Base-by-base conservation (phyloP, 2,113 vertebrate genomes). In the Kryptolebias marmoratus region DNA sequence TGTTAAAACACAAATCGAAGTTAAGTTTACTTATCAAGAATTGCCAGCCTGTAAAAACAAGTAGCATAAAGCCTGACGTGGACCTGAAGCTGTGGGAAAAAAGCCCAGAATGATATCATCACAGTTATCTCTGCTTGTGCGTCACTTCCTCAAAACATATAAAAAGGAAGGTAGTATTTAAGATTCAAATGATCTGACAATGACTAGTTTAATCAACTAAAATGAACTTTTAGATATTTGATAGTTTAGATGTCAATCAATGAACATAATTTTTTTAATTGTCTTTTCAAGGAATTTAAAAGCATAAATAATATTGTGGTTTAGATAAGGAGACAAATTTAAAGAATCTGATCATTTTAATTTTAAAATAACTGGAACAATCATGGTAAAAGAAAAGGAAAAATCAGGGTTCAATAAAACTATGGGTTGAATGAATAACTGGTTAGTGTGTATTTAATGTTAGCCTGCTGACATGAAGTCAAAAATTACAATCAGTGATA, bases 111-210 rank as follows among this genome's bases (percentile, higher is more conserved):
- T 50, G 31, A 54, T 32, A 27, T 22, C 32, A 64, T 64, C 28
- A 59, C 18, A 14, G 28, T 31, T 65, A 47, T 30, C 18, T 36
- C 12, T 31, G 30, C 6, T 45, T 47, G 22, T 42, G 64, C 56
- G 56, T 68, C 65, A 68, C 5, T 68, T 68, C 66, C 42, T 22
- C 27, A 57, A 68, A 48, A 47, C 3, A 22, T 53, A n/a, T 18
- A 55, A 55, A 55, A 57, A 57, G 65, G 52, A 55, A 68, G 22
- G 9, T n/a, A 36, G 31, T 0, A 18, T 32, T 65, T 65, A 13
- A 12, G 31, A 32, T 63, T 63, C 22, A 31, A 63, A 15, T 6
- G 8, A 18, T 30, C 13, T 7, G 28, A 13, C 44, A 48, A 48
- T 44, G 31, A 55, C 27, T 28, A 11, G 8, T 1, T 6, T 18